Conservation (phyloP, 2,113 vertebrate species). For the Urocynchramus pylzowi region DNA sequence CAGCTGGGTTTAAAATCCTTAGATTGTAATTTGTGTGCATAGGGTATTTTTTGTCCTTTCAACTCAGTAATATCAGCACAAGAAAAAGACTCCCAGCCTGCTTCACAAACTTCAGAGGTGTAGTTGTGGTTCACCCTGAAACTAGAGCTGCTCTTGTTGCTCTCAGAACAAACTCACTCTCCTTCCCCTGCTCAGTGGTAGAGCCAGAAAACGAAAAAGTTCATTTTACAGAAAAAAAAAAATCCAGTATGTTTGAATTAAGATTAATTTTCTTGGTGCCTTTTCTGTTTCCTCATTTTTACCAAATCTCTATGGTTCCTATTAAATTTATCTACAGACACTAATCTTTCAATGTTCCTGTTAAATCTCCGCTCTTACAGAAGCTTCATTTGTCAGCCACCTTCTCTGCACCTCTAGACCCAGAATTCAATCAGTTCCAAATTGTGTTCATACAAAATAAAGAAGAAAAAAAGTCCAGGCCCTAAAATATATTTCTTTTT, state of each 20-base stretch:
- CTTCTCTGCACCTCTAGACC: neutral
- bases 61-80: neutral
- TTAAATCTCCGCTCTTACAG: neutral
- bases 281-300: neutral
- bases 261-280: neutral
- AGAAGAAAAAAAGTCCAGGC: neutral
- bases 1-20: slow-evolving; percentile 4
- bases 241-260: neutral
- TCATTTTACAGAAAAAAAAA: slow-evolving; percentile 25
- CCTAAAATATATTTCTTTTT: neutral
- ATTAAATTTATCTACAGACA: neutral
- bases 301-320: neutral
- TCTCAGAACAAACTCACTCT: neutral
- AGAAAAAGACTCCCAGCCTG: neutral
- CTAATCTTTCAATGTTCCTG: neutral
- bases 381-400: neutral
- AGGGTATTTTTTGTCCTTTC: neutral
- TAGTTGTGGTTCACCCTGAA: neutral
- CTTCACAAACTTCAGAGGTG: neutral
- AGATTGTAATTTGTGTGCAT: neutral
- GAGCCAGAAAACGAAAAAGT: neutral
- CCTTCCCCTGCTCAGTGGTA: neutral
- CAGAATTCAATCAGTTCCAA: neutral
- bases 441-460: neutral
- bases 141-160: neutral